phyloP scores from a whole-genome alignment of 1,140 invertebrate species.

The Potamilus streckersoni region DNA sequence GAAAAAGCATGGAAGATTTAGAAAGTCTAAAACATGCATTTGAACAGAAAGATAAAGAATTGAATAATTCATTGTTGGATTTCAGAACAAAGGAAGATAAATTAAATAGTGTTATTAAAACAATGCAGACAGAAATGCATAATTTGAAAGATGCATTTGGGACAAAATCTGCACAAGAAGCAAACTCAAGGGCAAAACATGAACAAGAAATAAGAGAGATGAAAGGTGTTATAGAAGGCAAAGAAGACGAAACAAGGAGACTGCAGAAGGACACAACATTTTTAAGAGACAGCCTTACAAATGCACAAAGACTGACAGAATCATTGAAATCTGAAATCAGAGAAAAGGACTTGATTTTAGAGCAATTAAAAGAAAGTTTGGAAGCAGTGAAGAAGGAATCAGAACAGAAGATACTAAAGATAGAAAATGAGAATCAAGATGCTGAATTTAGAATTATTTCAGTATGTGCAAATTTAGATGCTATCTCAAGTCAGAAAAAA shows the following conservation, averaged over 20 bases:
- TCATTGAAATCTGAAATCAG: constrained; percentile 25
- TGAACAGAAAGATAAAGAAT: constrained; percentile 26
- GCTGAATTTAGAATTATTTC: background rate
- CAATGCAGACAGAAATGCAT: constrained; percentile 18
- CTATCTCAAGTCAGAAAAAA: constrained; percentile 8
- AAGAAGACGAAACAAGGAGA: constrained; percentile 23
- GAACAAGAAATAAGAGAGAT: constrained; percentile 25
- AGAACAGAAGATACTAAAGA: constrained; percentile 13
- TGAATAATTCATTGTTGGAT: constrained; percentile 16
- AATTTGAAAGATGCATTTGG: constrained; percentile 22
- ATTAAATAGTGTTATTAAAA: constrained; percentile 14
- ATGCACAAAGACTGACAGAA: constrained; percentile 28
- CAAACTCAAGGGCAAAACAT: constrained; percentile 24
- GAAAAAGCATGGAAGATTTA: constrained; percentile 19
- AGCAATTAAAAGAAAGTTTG: constrained; percentile 11
- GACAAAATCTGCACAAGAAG: constrained; percentile 23
- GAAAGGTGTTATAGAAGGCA: constrained; percentile 7
- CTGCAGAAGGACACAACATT: constrained; percentile 22
- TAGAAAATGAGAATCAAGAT: background rate
- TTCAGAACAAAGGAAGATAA: constrained; percentile 23
- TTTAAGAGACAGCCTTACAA: constrained; percentile 25
- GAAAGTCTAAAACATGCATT: constrained; percentile 23
- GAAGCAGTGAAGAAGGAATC: constrained; percentile 23
- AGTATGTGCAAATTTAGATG: constrained; percentile 4
- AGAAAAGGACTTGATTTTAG: constrained; percentile 16